These are phyloP conservation scores for Puntigrus tetrazona DNA, from an alignment of 2,113 vertebrate species.

Conservation along the genomic window DNA sequence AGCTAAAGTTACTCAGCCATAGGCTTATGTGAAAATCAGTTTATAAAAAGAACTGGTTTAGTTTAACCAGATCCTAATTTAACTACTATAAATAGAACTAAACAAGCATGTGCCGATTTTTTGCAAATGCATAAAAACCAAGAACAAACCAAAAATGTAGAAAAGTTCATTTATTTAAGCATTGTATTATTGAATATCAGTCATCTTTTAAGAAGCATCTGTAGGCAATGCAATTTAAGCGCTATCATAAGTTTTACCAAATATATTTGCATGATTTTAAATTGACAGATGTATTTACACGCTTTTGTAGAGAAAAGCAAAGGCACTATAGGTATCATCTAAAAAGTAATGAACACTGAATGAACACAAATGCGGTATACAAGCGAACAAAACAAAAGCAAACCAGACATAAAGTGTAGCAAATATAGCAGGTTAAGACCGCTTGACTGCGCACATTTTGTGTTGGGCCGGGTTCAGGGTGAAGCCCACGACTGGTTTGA, in stretches of 20 bases:
- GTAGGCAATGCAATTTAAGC: neutral
- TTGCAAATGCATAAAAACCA: no score
- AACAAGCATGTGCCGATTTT: no score
- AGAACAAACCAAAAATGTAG: no score
- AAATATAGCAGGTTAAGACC: neutral
- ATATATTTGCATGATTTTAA: neutral
- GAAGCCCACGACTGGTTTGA: constrained; percentile 70
- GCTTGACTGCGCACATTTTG: constrained; percentile 67
- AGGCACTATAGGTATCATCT: neutral
- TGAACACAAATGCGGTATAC: neutral
- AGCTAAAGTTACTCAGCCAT: no score
- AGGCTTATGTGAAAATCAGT: no score
- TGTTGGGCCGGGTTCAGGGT: constrained; percentile 71
- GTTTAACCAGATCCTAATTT: no score
- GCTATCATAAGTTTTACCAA: neutral
- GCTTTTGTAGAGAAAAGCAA: neutral
- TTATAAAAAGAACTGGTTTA: no score
- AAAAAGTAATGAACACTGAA: neutral
- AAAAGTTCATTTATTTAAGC: no score
- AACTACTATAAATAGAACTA: no score
- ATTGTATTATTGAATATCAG: no score
- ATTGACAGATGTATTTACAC: neutral
- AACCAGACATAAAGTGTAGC: neutral
- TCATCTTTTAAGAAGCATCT: neutral
- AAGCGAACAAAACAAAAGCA: neutral